Percentiles rank a stretch among this genome's conserved stretches.
Evolutionary conservation across 2,797 vertebrate genomes (phyloP).

Genomic region (Remorina albescens): DNA sequence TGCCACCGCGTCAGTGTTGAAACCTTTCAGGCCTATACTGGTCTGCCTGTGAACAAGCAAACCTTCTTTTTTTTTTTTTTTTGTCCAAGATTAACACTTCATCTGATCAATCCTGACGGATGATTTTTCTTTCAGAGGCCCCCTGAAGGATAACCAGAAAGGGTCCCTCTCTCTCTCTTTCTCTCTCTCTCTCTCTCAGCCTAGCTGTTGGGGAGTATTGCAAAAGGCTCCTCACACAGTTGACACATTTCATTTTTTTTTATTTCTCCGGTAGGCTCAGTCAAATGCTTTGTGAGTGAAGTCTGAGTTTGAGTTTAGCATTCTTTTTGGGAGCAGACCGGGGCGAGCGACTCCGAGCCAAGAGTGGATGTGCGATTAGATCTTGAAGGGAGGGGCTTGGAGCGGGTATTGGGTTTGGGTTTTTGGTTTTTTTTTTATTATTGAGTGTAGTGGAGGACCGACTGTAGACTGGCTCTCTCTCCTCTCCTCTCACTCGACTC

Average conservation of each 20-base stretch:
- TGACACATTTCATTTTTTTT: constrained; percentile 9
- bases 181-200: constrained; percentile 81
- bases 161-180: too few relatives aligned
- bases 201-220: constrained; percentile 62
- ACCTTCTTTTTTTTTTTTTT: constrained; percentile 50
- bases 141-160: constrained; percentile 91
- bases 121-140: constrained; percentile 91
- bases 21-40: constrained; percentile 25
- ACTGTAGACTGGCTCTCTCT: constrained; percentile 70
- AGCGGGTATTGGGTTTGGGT: constrained; percentile 43
- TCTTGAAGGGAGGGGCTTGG: constrained; percentile 90
- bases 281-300: constrained; percentile 3
- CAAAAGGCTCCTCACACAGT: not conserved
- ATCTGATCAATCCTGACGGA: constrained; percentile 91
- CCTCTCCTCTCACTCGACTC: constrained; percentile 66
- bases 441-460: constrained; percentile 65
- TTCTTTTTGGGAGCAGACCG: constrained; percentile 20
- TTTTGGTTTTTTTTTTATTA: too few relatives aligned
- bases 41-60: constrained; percentile 47
- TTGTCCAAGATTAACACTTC: constrained; percentile 88
- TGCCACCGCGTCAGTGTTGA: not conserved
- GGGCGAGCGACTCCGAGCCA: constrained; percentile 59
- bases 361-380: constrained; percentile 86
- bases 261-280: not conserved
- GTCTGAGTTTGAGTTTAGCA: constrained; percentile 6